Conservation (phyloP, 2,888 invertebrate species). For the Timandra comae region DNA sequence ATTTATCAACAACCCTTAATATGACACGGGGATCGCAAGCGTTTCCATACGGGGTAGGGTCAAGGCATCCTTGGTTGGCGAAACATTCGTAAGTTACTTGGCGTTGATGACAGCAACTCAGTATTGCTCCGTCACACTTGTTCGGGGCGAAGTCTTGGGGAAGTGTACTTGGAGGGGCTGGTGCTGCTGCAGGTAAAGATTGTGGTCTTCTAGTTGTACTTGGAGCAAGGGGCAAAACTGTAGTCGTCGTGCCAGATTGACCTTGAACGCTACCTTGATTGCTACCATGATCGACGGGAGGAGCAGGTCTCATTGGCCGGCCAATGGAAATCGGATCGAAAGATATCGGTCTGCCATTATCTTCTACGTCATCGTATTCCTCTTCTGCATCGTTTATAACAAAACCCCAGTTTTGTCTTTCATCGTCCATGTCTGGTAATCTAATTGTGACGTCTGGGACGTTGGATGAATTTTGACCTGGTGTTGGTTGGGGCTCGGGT, state of each 20-base stretch:
- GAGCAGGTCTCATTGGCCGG: conserved; percentile 33
- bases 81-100: conserved; percentile 49
- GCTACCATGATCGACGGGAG: conserved; percentile 49
- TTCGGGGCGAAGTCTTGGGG: conserved; percentile 8
- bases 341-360: conserved; percentile 44
- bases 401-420: conserved; percentile 54
- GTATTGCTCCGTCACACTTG: conserved; percentile 52
- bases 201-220: neutral
- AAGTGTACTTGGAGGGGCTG: neutral
- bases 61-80: conserved; percentile 47
- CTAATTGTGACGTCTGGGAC: conserved; percentile 32
- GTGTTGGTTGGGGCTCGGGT: conserved; percentile 10
- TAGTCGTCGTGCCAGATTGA: conserved; percentile 8
- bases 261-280: conserved; percentile 26
- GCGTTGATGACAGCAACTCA: conserved; percentile 51
- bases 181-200: neutral
- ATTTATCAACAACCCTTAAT: conserved; percentile 41
- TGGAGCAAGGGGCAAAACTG: conserved; percentile 7
- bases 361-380: conserved; percentile 27
- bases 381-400: conserved; percentile 33
- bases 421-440: conserved; percentile 46
- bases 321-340: conserved; percentile 39
- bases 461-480: conserved; percentile 7
- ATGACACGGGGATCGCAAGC: conserved; percentile 47
- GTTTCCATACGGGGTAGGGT: conserved; percentile 55